A percentile compares a stretch with the other conserved stretches of the same genome.
Conservation (phyloP, 1,140 invertebrate species). For the Augochlora pura region DNA sequence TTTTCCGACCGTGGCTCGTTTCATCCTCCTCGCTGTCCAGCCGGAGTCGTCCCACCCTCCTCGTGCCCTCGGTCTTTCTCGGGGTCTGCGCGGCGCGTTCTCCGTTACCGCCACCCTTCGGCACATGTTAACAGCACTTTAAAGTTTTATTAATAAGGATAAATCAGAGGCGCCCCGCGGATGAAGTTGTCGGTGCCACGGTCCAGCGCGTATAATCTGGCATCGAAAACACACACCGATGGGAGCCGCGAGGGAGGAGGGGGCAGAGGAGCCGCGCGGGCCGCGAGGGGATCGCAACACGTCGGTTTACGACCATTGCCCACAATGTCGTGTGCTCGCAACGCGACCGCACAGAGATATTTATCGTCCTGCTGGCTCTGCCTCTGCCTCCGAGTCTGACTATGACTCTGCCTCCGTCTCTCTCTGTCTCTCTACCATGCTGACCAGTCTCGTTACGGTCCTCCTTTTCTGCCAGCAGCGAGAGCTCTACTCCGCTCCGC, state of each 20-base stretch:
- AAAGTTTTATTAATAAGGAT: conserved; percentile 80
- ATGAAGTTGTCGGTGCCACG: conserved; percentile 77
- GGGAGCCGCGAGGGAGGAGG: conserved; percentile 17
- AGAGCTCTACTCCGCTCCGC: not conserved
- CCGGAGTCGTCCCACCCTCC: conserved; percentile 18
- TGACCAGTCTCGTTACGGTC: conserved; percentile 14
- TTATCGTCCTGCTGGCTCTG: conserved; percentile 59
- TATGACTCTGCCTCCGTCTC: not conserved
- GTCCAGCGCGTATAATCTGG: conserved; percentile 66
- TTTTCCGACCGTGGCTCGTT: conserved; percentile 42
- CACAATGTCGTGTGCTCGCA: conserved; percentile 71
- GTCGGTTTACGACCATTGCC: conserved; percentile 71
- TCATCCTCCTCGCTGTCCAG: conserved; percentile 21
- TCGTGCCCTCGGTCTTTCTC: conserved; percentile 12
- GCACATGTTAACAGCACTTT: conserved; percentile 76
- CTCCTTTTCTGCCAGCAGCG: conserved; percentile 25
- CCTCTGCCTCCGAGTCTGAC: not conserved
- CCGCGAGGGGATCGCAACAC: conserved; percentile 55
- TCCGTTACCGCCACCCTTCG: conserved; percentile 35
- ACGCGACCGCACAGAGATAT: conserved; percentile 64
- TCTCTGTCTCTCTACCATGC: not conserved
- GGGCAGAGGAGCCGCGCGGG: conserved; percentile 19
- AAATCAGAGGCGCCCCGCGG: conserved; percentile 78
- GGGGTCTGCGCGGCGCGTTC: conserved; percentile 17
- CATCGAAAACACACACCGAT: conserved; percentile 47